Conservation (phyloP, 2,113 vertebrate genomes). For the Thalassoma bifasciatum region DNA sequence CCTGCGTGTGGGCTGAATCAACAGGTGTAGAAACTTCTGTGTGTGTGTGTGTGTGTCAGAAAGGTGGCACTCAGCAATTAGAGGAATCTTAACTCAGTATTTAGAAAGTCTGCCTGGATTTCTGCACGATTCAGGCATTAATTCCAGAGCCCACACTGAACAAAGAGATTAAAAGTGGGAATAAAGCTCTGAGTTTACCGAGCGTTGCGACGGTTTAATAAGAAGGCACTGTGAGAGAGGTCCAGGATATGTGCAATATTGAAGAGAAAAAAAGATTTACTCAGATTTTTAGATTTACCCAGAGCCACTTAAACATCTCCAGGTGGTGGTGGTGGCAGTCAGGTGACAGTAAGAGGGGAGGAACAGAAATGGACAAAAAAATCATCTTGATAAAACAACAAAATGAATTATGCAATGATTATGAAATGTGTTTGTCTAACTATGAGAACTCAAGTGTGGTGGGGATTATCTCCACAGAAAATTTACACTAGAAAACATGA, state of each 20-base stretch:
- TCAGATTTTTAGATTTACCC: too few species aligned
- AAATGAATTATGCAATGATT: too few species aligned
- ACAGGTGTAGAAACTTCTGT: constrained; percentile 79
- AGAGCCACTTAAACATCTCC: too few species aligned
- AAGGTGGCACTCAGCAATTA: not conserved
- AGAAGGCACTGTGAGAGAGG: not conserved
- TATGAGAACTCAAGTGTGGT: too few species aligned
- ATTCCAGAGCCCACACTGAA: not conserved
- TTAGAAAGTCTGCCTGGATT: not conserved
- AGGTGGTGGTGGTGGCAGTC: too few species aligned
- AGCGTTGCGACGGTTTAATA: not conserved
- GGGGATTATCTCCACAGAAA: too few species aligned
- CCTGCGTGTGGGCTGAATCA: constrained; percentile 52
- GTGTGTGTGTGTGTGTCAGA: constrained; percentile 1
- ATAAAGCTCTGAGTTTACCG: not conserved
- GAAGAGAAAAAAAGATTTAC: too few species aligned
- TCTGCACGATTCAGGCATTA: not conserved
- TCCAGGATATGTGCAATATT: not conserved
- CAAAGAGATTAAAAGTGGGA: constrained; percentile 2
- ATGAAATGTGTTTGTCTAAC: too few species aligned
- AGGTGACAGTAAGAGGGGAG: too few species aligned
- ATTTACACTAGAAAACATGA: too few species aligned
- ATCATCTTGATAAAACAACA: too few species aligned
- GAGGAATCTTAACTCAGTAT: constrained; percentile 5
- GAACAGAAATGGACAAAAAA: too few species aligned